A percentile compares a stretch with the other conserved stretches of the same genome.
Conservation (phyloP, 2,113 vertebrate species). For the Thalassarche chlororhynchos region DNA sequence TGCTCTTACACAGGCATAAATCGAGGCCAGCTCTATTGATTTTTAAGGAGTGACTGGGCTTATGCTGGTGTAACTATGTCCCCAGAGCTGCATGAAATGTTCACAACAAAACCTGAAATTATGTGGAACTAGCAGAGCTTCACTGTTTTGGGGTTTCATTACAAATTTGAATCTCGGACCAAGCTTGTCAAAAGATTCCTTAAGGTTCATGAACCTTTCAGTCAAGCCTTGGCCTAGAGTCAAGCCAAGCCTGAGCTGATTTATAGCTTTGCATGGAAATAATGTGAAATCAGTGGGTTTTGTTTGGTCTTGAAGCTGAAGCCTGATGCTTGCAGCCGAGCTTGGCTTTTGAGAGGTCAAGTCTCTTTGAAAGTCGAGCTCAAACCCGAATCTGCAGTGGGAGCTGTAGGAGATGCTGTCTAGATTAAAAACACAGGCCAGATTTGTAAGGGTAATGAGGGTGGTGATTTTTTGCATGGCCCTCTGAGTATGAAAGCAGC, state of each 20-base stretch:
- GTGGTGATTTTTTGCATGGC: not conserved
- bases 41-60: constrained; percentile 39
- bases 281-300: constrained; percentile 51
- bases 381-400: not conserved
- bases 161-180: constrained; percentile 43
- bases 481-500: not conserved
- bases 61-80: constrained; percentile 31
- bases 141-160: constrained; percentile 46
- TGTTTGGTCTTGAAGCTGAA: constrained; percentile 52
- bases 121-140: constrained; percentile 27
- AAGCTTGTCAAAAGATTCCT: constrained; percentile 66
- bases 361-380: constrained; percentile 28
- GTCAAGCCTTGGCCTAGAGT: constrained; percentile 59
- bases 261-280: constrained; percentile 64
- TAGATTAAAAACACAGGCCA: not conserved
- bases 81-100: constrained; percentile 46
- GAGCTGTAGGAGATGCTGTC: constrained; percentile 10
- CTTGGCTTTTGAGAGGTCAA: constrained; percentile 35
- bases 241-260: constrained; percentile 56
- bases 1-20: constrained; percentile 12
- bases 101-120: constrained; percentile 55
- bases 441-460: not conserved
- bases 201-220: constrained; percentile 71
- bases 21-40: constrained; percentile 28
- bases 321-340: not conserved